Base-by-base conservation (phyloP, 2,113 vertebrate genomes). In the Nestor notabilis region DNA sequence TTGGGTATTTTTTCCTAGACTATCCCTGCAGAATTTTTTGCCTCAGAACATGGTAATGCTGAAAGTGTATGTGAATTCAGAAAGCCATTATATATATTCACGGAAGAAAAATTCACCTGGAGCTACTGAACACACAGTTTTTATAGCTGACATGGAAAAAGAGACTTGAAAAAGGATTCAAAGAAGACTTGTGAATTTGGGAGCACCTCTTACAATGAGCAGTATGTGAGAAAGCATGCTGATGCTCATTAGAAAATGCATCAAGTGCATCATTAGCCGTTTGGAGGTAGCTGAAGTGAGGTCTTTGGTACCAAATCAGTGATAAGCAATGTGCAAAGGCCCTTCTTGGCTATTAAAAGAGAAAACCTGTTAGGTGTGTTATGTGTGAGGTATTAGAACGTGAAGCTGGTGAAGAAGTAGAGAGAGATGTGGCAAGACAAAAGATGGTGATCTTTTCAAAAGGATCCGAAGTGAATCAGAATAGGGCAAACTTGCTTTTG, bases 31-130 rank as follows among this genome's bases (percentile, higher is more conserved):
- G 65, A 60, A 10, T 39, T 68, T 47, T 89, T 89, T 94, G 86
- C 65, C 35, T 96, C 9, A 4, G 69, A 88, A 61, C 60, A 44
- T 11, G 17, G 35, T 69, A 82, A 75, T 71, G 17, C 80, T 93
- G 64, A 78, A 81, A 77, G 50, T 43, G 89, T 63, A 50, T 80
- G 64, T 82, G 79, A 85, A 76, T 79, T 96, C 77, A 87, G 70
- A 89, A 93, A 81, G 7, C 77, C 13, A 18, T 94, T 95, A 35
- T 83, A 27, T 53, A 19, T 87, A 77, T 77, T 81, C 39, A 61
- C 58, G 60, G 64, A 78, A 79, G 24, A 89, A 93, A 94, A 95
- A 83, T 31, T 91, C 77, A 91, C 70, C 91, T 90, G 75, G 87
- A 85, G 84, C 91, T 91, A 79, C 61, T 95, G 84, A 96, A 56